Evolutionary conservation across 2,797 vertebrate genomes (phyloP).

Genomic region (Columba guinea): DNA sequence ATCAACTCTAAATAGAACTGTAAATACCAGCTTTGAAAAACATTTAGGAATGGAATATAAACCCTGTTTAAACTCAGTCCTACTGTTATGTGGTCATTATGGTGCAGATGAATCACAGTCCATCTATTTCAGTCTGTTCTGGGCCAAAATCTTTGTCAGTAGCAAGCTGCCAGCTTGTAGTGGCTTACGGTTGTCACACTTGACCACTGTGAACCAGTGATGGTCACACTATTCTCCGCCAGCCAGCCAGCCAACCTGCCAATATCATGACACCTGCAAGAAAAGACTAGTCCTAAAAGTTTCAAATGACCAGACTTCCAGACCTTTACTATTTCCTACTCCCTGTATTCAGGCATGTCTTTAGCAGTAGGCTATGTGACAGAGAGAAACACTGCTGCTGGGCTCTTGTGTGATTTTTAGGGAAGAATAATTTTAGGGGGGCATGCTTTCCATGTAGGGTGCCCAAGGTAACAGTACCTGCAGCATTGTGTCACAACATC

Average conservation of each 20-base stretch:
- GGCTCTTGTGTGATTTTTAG: neutral
- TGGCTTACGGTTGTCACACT: neutral
- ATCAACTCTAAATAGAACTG: neutral
- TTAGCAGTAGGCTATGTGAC: neutral
- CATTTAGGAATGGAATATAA: neutral
- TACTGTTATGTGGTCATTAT: neutral
- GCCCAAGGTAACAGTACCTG: neutral
- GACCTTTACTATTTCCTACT: neutral
- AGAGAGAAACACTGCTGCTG: neutral
- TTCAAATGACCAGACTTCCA: neutral
- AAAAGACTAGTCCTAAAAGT: neutral
- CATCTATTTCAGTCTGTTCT: neutral
- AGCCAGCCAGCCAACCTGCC: neutral
- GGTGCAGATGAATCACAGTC: neutral
- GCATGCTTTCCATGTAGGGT: neutral
- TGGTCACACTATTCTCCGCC: neutral
- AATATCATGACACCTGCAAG: neutral
- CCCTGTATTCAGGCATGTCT: neutral
- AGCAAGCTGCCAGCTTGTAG: neutral
- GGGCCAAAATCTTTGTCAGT: neutral
- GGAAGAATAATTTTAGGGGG: neutral
- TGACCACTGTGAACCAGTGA: fast-evolving
- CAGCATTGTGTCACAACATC: neutral
- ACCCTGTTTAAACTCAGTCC: neutral
- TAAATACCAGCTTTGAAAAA: neutral